These are phyloP conservation scores for Thaumatotibia leucotreta DNA, from an alignment of 1,140 invertebrate species.

Conservation along the genomic window DNA sequence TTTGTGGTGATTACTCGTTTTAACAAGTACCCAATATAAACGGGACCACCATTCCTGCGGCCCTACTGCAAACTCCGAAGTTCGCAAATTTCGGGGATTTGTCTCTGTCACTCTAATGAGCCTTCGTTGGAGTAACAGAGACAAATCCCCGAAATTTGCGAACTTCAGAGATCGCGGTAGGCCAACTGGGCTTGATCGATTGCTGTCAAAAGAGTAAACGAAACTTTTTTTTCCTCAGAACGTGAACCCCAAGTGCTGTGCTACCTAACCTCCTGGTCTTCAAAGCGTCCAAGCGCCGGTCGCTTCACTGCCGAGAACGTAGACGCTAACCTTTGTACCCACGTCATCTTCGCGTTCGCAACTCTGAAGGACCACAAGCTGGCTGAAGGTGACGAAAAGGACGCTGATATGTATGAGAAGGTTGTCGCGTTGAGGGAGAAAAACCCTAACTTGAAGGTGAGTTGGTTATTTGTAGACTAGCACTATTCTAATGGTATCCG, in stretches of 20 bases:
- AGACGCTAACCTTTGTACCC: constrained; percentile 91
- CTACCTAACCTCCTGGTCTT: constrained; percentile 96
- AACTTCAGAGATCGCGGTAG: background rate
- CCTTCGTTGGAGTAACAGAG: too few species aligned
- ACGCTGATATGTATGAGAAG: constrained; percentile 89
- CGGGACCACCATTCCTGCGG: too few species aligned
- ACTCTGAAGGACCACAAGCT: constrained; percentile 90
- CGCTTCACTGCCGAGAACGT: constrained; percentile 93
- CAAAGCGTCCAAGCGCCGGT: constrained; percentile 90
- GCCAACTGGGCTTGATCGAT: too few species aligned
- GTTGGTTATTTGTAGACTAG: too few species aligned
- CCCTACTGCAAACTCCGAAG: too few species aligned
- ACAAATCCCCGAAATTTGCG: too few species aligned
- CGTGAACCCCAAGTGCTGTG: constrained; percentile 91
- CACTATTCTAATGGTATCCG: too few species aligned
- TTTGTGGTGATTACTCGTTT: too few species aligned
- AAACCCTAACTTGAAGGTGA: constrained; percentile 92
- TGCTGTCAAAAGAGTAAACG: too few species aligned
- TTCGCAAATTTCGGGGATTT: too few species aligned
- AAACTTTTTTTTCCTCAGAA: constrained; percentile 76
- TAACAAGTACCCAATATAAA: too few species aligned
- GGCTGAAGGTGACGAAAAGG: constrained; percentile 86
- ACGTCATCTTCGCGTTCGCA: constrained; percentile 95
- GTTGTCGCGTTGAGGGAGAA: constrained; percentile 90
- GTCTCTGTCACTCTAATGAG: too few species aligned